Conservation (phyloP, 2,888 invertebrate species). For the Drosophila niveifrons region DNA sequence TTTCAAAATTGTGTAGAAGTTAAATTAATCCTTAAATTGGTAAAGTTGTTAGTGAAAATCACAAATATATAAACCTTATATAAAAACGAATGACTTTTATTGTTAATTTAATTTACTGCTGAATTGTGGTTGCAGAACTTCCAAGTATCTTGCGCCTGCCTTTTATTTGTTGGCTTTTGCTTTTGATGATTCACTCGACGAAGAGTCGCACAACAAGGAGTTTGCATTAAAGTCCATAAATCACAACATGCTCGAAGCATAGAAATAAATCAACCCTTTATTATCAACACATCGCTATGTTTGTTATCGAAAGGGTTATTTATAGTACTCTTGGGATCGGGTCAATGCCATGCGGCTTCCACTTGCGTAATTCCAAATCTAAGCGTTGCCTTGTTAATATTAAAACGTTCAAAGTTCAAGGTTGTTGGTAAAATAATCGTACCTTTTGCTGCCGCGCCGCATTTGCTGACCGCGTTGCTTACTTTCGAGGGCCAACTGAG, state of each 20-base stretch:
- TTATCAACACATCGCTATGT: constrained; percentile 81
- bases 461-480: constrained; percentile 65
- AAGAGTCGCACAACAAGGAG: constrained; percentile 34
- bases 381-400: constrained; percentile 58
- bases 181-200: constrained; percentile 15
- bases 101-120: no score
- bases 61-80: no score
- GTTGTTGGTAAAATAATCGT: constrained; percentile 32
- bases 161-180: neutral
- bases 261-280: constrained; percentile 81
- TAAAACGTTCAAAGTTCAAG: constrained; percentile 64
- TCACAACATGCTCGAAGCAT: constrained; percentile 73
- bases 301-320: constrained; percentile 81
- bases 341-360: constrained; percentile 18
- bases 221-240: constrained; percentile 78
- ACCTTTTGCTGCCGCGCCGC: constrained; percentile 19
- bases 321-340: constrained; percentile 74
- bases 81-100: no score
- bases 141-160: constrained; percentile 5
- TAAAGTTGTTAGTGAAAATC: no score
- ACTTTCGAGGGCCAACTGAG: constrained; percentile 36
- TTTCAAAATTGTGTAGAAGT: no score
- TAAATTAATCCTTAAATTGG: no score
- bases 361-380: constrained; percentile 50
- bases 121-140: constrained; percentile 24